A percentile compares a stretch with the other conserved stretches of the same genome.
Evolutionary conservation across 2,888 invertebrate species (phyloP).

Genomic region (Elegia similella): DNA sequence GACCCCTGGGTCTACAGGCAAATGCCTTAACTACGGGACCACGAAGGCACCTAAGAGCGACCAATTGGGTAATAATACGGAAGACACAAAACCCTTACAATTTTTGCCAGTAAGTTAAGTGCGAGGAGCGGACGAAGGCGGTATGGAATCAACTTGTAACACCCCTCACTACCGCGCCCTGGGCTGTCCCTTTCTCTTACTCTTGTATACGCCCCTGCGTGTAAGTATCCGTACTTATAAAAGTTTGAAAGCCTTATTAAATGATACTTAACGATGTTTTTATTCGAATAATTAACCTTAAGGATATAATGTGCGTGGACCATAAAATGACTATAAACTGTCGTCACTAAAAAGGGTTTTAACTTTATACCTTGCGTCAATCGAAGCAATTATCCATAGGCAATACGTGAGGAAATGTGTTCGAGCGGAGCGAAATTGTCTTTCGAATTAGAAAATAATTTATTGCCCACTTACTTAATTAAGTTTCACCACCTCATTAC

Average conservation of each 20-base stretch:
- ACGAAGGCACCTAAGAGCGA: too few species aligned
- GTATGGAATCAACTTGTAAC: too few species aligned
- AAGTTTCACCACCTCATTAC: too few species aligned
- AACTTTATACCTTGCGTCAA: constrained; percentile 5
- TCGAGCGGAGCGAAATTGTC: neutral
- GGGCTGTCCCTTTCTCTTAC: too few species aligned
- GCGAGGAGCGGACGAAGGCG: too few species aligned
- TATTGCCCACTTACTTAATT: neutral
- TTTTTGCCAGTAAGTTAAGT: too few species aligned
- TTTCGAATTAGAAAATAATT: constrained; percentile 3
- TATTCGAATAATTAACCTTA: constrained; percentile 31
- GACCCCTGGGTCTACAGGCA: too few species aligned
- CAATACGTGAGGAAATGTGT: constrained; percentile 25
- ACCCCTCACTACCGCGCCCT: too few species aligned
- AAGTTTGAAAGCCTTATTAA: constrained; percentile 15
- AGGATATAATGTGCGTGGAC: constrained; percentile 31
- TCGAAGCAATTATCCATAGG: constrained; percentile 18
- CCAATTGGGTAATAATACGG: too few species aligned
- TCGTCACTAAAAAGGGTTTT: constrained; percentile 28
- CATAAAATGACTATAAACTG: constrained; percentile 35
- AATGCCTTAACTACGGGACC: too few species aligned
- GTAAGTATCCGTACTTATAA: neutral
- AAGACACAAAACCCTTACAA: too few species aligned
- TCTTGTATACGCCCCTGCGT: neutral
- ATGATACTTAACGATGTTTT: constrained; percentile 25